Conservation (phyloP, 1,140 invertebrate species). For the Bombus sylvicola region DNA sequence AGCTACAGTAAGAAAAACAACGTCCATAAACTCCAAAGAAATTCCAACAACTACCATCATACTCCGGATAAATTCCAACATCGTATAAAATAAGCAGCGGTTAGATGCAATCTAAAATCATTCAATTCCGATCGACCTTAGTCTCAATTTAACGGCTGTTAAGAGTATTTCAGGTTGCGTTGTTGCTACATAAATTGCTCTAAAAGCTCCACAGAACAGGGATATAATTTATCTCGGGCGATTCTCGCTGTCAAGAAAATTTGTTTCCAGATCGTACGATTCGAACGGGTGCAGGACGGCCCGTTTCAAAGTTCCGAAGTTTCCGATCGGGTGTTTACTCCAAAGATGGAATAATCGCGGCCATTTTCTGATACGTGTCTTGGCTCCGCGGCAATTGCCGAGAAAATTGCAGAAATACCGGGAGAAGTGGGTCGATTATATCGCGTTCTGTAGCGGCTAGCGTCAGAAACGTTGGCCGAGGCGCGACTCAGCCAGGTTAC, state of each 20-base stretch:
- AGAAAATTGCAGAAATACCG: constrained; percentile 61
- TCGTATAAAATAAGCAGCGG: neutral
- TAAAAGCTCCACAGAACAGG: neutral
- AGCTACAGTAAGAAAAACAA: neutral
- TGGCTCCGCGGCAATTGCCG: constrained; percentile 45
- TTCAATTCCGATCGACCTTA: neutral
- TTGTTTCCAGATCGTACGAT: constrained; percentile 4
- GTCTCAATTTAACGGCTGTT: neutral
- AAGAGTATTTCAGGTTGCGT: neutral
- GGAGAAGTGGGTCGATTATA: constrained; percentile 68
- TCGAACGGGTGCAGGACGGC: neutral
- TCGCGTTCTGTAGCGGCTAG: constrained; percentile 5
- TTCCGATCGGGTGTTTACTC: constrained; percentile 10
- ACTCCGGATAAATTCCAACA: no score
- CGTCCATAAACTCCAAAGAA: neutral
- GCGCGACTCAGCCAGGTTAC: neutral
- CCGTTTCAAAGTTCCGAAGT: constrained; percentile 2
- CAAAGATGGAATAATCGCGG: constrained; percentile 30
- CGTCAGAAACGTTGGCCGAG: constrained; percentile 33
- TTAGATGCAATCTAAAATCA: neutral
- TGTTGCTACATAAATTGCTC: neutral
- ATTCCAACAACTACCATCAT: neutral
- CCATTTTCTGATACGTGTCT: constrained; percentile 47
- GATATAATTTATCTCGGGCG: neutral
- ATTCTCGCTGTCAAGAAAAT: constrained; percentile 9